Percentiles rank a stretch among this genome's conserved stretches.
These are phyloP conservation scores for Gnatocerus cornutus DNA, from an alignment of 2,888 invertebrate species.

Conservation along the genomic window DNA sequence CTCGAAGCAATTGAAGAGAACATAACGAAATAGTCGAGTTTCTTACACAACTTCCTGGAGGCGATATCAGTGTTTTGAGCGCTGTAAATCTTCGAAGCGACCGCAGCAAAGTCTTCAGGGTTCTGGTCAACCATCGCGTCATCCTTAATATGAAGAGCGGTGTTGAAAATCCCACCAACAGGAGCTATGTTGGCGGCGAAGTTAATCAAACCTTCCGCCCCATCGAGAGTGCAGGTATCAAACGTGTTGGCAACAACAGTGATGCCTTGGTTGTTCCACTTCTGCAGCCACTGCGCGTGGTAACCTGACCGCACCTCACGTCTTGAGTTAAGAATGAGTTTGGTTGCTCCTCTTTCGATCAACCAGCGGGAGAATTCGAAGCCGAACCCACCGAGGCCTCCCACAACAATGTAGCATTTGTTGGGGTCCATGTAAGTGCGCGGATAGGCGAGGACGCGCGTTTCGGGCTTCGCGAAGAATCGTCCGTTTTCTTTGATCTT, in stretches of 20 bases:
- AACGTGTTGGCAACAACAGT: slow-evolving; percentile 68
- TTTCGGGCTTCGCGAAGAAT: slow-evolving; percentile 21
- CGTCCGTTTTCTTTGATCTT: slow-evolving; percentile 60
- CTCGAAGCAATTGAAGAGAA: slow-evolving; percentile 41
- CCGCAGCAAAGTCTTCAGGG: slow-evolving; percentile 66
- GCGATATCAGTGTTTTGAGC: slow-evolving; percentile 36
- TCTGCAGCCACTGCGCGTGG: slow-evolving; percentile 72
- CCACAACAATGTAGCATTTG: slow-evolving; percentile 81
- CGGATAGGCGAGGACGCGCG: slow-evolving; percentile 26
- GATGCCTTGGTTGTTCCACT: slow-evolving; percentile 61
- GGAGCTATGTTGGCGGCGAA: slow-evolving; percentile 71
- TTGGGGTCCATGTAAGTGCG: slow-evolving; percentile 81
- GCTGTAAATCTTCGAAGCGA: slow-evolving; percentile 27
- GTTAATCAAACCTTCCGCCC: slow-evolving; percentile 68
- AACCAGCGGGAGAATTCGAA: slow-evolving; percentile 77
- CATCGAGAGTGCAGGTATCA: slow-evolving; percentile 67
- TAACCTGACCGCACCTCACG: slow-evolving; percentile 76
- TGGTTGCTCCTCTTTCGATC: slow-evolving; percentile 75
- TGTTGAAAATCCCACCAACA: slow-evolving; percentile 79
- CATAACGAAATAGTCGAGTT: slow-evolving; percentile 38
- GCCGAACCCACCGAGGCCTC: slow-evolving; percentile 81
- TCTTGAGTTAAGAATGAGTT: slow-evolving; percentile 76
- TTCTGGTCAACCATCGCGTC: slow-evolving; percentile 73
- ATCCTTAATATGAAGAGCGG: slow-evolving; percentile 76
- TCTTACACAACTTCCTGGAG: slow-evolving; percentile 23